Evolutionary conservation across 2,113 vertebrate species (phyloP), one percentile per base, ranked within the genome.

Genomic region (Ammodytes dubius): DNA sequence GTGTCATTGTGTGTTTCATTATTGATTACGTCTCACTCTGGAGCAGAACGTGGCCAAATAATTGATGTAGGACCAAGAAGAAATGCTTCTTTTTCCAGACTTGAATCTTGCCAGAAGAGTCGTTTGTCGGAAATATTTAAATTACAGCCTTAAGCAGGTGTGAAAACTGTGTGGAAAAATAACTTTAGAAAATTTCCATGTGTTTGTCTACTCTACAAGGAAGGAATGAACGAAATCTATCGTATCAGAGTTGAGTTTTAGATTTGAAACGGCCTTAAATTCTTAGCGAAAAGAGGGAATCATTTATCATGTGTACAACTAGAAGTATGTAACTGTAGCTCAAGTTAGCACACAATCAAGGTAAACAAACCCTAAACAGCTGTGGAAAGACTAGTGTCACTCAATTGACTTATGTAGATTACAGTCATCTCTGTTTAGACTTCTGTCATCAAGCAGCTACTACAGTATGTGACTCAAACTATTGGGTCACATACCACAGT

Each of bases 1-100:
- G 39, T 70, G 81, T 80, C 58, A 42, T 70, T 70, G 40, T n/a
- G 61, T 39, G 63, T 75, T 77, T 68, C 4, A 50, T 74, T 52
- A 71, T 71, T 50, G 54, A 80, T 82, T 19, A 27, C 40, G 58
- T 80, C 53, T 90, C 72, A 52, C 45, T 54, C 40, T 59, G 46
- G 39, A 71, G 52, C 57, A 17, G 61, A 81, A 49, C 68, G 70
- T 43, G 46, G 43, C 70, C 65, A 68, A 11, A 13, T 37, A 60
- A 60, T 4, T 54, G 69, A 84, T 76, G 60, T 58, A 37, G 42
- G 61, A 69, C 1, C 56, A 54, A n/a, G 37, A 40, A 52, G 66
- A 72, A 70, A 74, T 77, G 14, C 6, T 27, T 8, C 63, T 46
- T 65, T 54, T 60, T 43, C 17, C 56, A 68, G 15, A 77, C 27